These are phyloP conservation scores for Sebastes goodei DNA, from an alignment of 2,797 vertebrate species.

Conservation along the genomic window DNA sequence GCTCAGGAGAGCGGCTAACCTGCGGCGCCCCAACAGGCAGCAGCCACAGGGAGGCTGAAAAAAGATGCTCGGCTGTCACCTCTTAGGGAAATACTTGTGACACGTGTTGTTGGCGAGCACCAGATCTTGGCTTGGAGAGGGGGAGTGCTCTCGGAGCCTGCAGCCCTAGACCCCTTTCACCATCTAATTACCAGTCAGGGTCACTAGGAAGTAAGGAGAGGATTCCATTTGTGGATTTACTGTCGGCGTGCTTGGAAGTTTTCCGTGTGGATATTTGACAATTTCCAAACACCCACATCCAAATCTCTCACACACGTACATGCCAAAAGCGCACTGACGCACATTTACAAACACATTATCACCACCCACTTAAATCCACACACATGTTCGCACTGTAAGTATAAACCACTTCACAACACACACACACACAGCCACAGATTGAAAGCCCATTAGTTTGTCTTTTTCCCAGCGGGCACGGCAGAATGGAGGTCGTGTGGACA, in stretches of 20 bases:
- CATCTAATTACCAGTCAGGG: slow-evolving; percentile 42
- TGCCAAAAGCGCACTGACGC: slow-evolving; percentile 31
- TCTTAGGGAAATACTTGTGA: slow-evolving; percentile 60
- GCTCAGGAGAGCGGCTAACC: slow-evolving; percentile 28
- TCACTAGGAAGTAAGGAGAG: slow-evolving; percentile 30
- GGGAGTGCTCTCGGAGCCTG: background rate
- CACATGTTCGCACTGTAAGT: slow-evolving; percentile 58
- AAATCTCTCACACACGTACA: slow-evolving; percentile 24
- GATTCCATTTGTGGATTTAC: slow-evolving; percentile 64
- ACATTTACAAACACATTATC: slow-evolving; percentile 53
- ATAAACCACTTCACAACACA: slow-evolving; percentile 43
- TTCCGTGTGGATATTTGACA: slow-evolving; percentile 63
- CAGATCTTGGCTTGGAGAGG: slow-evolving; percentile 43
- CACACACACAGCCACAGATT: slow-evolving; percentile 18
- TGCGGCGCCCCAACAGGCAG: slow-evolving; percentile 8
- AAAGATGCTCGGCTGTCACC: slow-evolving; percentile 49
- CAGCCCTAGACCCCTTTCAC: background rate
- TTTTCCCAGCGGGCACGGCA: slow-evolving; percentile 32
- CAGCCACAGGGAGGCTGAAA: slow-evolving; percentile 21
- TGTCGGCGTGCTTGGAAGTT: slow-evolving; percentile 43
- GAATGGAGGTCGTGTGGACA: slow-evolving; percentile 71
- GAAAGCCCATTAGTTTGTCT: slow-evolving; percentile 52
- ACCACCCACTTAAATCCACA: slow-evolving; percentile 64
- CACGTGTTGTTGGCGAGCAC: slow-evolving; percentile 53
- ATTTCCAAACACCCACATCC: slow-evolving; percentile 32